These are phyloP conservation scores for Megalops atlanticus DNA, from an alignment of 2,113 vertebrate genomes.

Conservation along the genomic window DNA sequence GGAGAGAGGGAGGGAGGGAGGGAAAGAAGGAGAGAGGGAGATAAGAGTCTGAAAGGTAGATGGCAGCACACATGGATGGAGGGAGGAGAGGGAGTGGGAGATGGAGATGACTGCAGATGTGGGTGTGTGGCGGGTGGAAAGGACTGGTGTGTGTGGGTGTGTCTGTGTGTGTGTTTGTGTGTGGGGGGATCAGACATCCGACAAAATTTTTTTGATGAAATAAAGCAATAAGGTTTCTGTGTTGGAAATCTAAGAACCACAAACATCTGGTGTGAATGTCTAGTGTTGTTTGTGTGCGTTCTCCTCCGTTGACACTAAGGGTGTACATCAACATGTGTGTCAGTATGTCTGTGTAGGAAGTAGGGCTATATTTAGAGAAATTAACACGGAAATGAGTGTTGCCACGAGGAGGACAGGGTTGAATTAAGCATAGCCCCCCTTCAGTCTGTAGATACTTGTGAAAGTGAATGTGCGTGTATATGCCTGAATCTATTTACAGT, in stretches of 20 bases:
- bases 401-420: neutral
- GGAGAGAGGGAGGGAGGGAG: no score
- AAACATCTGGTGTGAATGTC: neutral
- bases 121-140: neutral
- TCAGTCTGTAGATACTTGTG: neutral
- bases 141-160: neutral
- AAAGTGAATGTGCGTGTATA: neutral
- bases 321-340: neutral
- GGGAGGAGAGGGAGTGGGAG: constrained; percentile 1
- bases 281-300: neutral
- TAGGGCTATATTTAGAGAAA: neutral
- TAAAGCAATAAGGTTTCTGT: neutral
- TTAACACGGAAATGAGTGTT: neutral
- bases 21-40: neutral
- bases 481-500: neutral
- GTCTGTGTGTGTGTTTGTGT: neutral
- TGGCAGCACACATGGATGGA: neutral
- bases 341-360: neutral
- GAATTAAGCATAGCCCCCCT: neutral
- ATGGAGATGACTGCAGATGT: constrained; percentile 3
- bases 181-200: neutral
- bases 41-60: neutral
- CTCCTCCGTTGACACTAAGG: neutral
- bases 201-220: neutral
- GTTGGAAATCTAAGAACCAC: neutral